Conservation (phyloP, 2,113 vertebrate species). For the Cranoglanis bouderius region DNA sequence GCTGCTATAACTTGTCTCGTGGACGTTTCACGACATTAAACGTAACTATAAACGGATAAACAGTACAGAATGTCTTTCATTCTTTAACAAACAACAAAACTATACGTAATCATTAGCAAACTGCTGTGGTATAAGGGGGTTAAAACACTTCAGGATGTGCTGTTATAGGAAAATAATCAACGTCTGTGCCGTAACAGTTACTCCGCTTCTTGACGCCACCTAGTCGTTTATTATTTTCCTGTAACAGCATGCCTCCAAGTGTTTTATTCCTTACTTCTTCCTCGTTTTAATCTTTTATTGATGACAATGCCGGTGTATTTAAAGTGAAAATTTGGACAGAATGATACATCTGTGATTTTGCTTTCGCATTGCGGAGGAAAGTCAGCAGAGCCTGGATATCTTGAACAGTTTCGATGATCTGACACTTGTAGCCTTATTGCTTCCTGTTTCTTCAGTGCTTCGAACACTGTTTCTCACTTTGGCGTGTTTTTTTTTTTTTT, state of each 20-base stretch:
- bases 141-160: background rate
- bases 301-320: too few species aligned
- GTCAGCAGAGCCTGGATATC: background rate
- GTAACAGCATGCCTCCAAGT: background rate
- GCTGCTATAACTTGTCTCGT: background rate
- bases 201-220: background rate
- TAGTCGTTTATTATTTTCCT: too few species aligned
- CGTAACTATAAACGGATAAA: background rate
- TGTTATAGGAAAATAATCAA: background rate
- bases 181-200: background rate
- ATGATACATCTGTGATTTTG: background rate
- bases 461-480: background rate
- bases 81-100: background rate
- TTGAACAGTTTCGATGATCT: background rate
- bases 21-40: background rate
- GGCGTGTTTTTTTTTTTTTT: background rate
- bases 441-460: background rate
- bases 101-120: background rate
- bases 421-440: slow-evolving; percentile 18
- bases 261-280: background rate
- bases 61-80: background rate
- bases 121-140: background rate
- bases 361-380: background rate
- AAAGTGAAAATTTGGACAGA: background rate
- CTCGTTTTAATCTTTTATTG: background rate